Evolutionary conservation across 2,888 invertebrate species (phyloP).

Genomic region (Acrobasis consociella): DNA sequence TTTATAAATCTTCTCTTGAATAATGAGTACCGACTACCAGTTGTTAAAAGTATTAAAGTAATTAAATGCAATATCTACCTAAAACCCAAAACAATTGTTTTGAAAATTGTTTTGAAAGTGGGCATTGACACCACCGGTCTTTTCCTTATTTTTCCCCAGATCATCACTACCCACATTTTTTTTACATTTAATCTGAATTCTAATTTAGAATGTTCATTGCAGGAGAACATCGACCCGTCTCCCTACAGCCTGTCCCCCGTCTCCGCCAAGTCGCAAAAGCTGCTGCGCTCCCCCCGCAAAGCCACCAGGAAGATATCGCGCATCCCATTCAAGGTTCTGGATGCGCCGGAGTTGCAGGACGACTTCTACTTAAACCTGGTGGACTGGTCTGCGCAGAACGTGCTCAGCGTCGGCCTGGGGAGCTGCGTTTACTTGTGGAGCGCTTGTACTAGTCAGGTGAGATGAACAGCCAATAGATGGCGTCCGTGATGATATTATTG

Average conservation of each 20-base stretch:
- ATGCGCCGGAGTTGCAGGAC: constrained; percentile 98
- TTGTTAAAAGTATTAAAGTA: too few species aligned
- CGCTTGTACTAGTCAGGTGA: constrained; percentile 97
- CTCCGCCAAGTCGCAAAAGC: constrained; percentile 96
- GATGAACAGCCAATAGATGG: constrained; percentile 29
- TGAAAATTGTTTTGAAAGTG: too few species aligned
- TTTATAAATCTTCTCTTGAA: too few species aligned
- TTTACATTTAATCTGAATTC: too few species aligned
- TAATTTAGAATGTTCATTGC: constrained; percentile 41
- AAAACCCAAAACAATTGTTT: too few species aligned
- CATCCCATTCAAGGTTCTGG: constrained; percentile 98
- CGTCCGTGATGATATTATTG: background rate
- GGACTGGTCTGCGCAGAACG: constrained; percentile 99
- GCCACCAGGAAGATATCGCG: constrained; percentile 99
- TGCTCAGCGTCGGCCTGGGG: constrained; percentile 98
- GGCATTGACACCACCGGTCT: too few species aligned
- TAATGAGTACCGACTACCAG: too few species aligned
- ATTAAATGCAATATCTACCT: too few species aligned
- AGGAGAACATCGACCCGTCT: constrained; percentile 91
- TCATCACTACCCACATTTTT: too few species aligned
- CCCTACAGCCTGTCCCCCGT: constrained; percentile 98
- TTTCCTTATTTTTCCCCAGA: too few species aligned
- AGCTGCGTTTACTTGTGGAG: constrained; percentile 99
- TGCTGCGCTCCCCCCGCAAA: constrained; percentile 96
- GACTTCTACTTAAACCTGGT: constrained; percentile 99